phyloP scores from a whole-genome alignment of 2,797 vertebrate species.

The Rhabdophis nuchalis region DNA sequence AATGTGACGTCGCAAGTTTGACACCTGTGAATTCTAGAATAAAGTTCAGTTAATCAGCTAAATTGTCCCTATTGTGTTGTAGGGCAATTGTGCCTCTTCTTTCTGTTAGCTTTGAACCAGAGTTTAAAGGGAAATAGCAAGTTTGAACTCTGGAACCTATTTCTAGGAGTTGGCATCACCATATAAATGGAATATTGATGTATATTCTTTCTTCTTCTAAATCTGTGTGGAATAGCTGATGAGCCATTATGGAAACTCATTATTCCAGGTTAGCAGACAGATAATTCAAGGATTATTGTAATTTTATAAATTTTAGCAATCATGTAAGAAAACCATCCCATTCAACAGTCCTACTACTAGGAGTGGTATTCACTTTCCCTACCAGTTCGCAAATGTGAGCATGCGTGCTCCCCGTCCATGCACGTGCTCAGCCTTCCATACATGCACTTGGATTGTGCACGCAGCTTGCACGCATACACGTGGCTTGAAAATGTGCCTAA shows the following conservation, averaged over 20 bases:
- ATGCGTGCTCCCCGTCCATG: too few species aligned
- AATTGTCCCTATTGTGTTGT: not conserved
- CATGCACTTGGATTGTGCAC: too few species aligned
- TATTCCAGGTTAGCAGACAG: not conserved
- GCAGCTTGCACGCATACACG: too few species aligned
- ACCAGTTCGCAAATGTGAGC: too few species aligned
- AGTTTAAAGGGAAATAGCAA: not conserved
- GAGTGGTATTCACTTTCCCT: too few species aligned
- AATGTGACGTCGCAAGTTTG: too few species aligned
- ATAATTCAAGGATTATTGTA: not conserved
- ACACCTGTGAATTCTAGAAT: not conserved
- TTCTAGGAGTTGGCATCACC: not conserved
- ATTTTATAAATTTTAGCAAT: not conserved
- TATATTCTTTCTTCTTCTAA: not conserved
- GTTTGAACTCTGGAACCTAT: not conserved
- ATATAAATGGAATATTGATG: not conserved
- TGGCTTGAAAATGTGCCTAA: too few species aligned
- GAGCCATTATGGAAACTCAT: not conserved
- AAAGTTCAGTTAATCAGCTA: not conserved
- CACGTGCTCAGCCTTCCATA: too few species aligned
- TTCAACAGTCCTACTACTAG: too few species aligned
- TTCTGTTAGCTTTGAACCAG: not conserved
- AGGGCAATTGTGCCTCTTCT: not conserved
- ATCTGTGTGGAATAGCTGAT: not conserved
- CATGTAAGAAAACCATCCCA: not conserved